Evolutionary conservation across 2,888 invertebrate species (phyloP), one percentile per base, ranked within the genome.

Genomic region (Pachycephus smyrnensis): DNA sequence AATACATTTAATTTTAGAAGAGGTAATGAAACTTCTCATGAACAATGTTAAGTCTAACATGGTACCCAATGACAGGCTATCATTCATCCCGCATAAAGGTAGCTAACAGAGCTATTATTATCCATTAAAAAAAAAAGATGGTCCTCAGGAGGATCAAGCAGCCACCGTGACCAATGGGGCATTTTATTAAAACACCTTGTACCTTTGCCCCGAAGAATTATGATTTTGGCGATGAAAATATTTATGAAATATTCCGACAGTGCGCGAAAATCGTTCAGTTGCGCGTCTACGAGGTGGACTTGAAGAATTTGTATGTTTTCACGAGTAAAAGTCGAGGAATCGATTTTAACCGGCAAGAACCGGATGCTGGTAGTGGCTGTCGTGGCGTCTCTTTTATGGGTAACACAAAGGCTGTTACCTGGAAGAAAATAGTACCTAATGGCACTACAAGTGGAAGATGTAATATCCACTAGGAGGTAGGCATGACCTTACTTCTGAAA

Each of bases 41-140:
- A 71, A 33, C 15, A 33, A 71, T 23, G 30, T 71, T 71, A 11
- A 30, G 15, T 35, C 33, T 15, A 30, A 23, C 6, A 30, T 11
- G 71, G 6, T 71, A 71, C 30, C 71, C 32, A 33, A 33, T 3
- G 71, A 71, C 11, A 71, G 30, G 71, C 1, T 11, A 32, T 71
- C 71, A 11, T 71, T 71, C 23, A 23, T 35, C 15, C 71, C 3
- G 12, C 15, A 71, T 71, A 4, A n/a, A 32, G 73, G 35, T 55
- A 35, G 32, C 33, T 73, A 30, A 77, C 73, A 73, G 77, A 77
- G 73, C 30, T 77, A 73, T 73, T 77, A 73, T 68, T 73, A 23
- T 9, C 2, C 23, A 55, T 0, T 23, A 15, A 55, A 23, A 55
- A 55, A 15, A 55, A 23, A 55, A 55, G 1, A 55, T 23, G 23